These are phyloP conservation scores for Drosophila ficusphila DNA, from an alignment of 1,140 invertebrate species.

Conservation along the genomic window DNA sequence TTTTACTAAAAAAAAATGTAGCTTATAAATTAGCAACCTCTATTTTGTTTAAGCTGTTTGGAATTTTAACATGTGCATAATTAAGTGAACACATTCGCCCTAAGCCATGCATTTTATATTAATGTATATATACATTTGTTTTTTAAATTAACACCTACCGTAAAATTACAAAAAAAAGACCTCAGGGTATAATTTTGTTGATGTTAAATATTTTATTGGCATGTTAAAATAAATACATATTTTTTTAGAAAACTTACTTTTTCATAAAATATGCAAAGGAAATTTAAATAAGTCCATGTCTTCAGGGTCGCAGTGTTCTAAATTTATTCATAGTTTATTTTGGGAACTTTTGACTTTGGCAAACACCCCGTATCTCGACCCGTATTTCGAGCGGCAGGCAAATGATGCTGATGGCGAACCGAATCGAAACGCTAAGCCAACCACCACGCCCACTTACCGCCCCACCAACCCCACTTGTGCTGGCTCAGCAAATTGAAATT, in stretches of 20 bases:
- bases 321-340: conserved; percentile 54
- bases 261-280: conserved; percentile 6
- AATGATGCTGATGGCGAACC: conserved; percentile 57
- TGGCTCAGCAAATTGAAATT: conserved; percentile 56
- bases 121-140: too few relatives aligned
- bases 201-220: too few relatives aligned
- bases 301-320: conserved; percentile 6
- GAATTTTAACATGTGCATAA: too few relatives aligned
- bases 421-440: conserved; percentile 51
- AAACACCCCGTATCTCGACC: not conserved
- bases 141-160: too few relatives aligned
- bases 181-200: too few relatives aligned
- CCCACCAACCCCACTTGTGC: not conserved
- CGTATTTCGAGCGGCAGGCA: conserved; percentile 10
- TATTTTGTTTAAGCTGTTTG: too few relatives aligned
- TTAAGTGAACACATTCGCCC: too few relatives aligned
- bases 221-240: not conserved
- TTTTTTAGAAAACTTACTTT: conserved; percentile 5
- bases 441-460: conserved; percentile 10
- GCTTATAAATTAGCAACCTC: too few relatives aligned
- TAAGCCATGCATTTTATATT: too few relatives aligned
- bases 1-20: too few relatives aligned
- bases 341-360: conserved; percentile 21
- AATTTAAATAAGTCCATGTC: conserved; percentile 23
- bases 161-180: too few relatives aligned